Percentiles rank a stretch among this genome's conserved stretches.
Evolutionary conservation across 2,797 vertebrate species (phyloP).

Genomic region (Ctenochaetus hawaiiensis): DNA sequence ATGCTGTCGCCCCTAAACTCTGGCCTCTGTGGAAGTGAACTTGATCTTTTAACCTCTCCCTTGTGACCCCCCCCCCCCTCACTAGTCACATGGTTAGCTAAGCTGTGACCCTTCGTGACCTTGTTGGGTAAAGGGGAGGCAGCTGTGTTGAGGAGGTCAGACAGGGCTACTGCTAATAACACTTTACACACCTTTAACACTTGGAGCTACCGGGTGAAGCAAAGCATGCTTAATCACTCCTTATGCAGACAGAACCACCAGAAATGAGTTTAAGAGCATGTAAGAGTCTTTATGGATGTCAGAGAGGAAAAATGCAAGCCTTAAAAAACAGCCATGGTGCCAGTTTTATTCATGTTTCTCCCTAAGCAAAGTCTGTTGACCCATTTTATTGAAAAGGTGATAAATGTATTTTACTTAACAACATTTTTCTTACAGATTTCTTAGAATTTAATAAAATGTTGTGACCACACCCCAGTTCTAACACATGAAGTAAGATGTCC

Average conservation of each 20-base stretch:
- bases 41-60: slow-evolving; percentile 76
- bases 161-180: slow-evolving; percentile 65
- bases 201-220: slow-evolving; percentile 53
- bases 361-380: neutral
- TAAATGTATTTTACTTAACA: neutral
- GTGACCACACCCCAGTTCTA: neutral
- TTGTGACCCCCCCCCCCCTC: slow-evolving; percentile 52
- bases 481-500: neutral
- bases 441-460: neutral
- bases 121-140: slow-evolving; percentile 59
- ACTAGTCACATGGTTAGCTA: slow-evolving; percentile 75
- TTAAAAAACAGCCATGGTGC: slow-evolving; percentile 1
- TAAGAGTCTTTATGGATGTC: slow-evolving; percentile 9
- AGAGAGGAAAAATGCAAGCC: slow-evolving; percentile 9
- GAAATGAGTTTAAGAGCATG: slow-evolving; percentile 30
- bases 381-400: neutral
- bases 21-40: slow-evolving; percentile 81
- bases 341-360: neutral
- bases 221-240: slow-evolving; percentile 62
- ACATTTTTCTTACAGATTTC: neutral
- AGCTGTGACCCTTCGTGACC: slow-evolving; percentile 71
- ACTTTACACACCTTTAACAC: slow-evolving; percentile 71
- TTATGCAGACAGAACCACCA: slow-evolving; percentile 30
- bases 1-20: slow-evolving; percentile 33
- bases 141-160: slow-evolving; percentile 74